Evolutionary conservation across 2,888 invertebrate genomes (phyloP).

Genomic region (Notodonta ziczac): DNA sequence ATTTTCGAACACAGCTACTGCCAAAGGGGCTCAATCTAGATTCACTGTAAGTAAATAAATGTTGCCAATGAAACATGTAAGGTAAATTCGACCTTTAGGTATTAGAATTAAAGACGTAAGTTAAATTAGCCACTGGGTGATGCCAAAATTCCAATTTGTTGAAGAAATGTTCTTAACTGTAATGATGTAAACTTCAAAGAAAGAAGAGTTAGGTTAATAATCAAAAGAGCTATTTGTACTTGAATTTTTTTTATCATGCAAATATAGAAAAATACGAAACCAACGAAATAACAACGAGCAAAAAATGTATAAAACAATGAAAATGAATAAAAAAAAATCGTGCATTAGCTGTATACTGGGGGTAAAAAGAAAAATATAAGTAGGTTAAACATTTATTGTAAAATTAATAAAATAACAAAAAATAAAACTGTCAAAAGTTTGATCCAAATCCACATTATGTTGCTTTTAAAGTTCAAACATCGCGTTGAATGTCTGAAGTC

Average conservation of each 20-base stretch:
- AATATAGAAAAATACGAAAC: background rate
- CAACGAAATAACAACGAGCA: background rate
- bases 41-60: no score
- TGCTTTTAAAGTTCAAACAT: constrained; percentile 34
- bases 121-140: no score
- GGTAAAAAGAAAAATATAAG: constrained; percentile 50
- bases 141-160: no score
- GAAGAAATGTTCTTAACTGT: no score
- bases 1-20: background rate
- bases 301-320: background rate
- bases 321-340: constrained; percentile 34
- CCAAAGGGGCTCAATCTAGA: no score
- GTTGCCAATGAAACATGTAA: no score
- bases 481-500: constrained; percentile 75
- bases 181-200: no score
- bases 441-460: constrained; percentile 74
- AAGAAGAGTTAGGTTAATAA: no score
- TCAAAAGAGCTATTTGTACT: no score
- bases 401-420: constrained; percentile 47
- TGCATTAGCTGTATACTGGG: constrained; percentile 4
- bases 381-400: constrained; percentile 70
- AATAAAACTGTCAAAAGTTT: constrained; percentile 61
- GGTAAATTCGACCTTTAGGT: no score
- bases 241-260: background rate
- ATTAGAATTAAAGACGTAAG: no score